Conservation (phyloP, 1,140 invertebrate genomes). For the Dreissena rostriformis region DNA sequence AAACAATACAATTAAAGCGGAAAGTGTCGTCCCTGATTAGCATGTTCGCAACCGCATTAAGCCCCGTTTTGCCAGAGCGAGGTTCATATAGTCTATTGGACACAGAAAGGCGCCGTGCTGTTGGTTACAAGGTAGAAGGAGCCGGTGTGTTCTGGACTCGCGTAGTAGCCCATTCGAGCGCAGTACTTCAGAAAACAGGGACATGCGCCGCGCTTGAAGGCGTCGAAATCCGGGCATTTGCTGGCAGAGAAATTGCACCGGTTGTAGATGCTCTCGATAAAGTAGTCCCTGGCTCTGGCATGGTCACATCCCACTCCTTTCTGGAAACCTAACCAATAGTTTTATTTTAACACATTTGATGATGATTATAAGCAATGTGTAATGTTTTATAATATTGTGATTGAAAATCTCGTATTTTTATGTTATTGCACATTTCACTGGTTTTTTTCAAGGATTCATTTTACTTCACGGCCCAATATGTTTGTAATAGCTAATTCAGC, state of each 20-base stretch:
- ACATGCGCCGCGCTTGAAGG: conserved; percentile 15
- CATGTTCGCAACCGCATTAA: too few species aligned
- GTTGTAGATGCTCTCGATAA: conserved; percentile 30
- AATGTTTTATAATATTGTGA: neutral
- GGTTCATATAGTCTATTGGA: too few species aligned
- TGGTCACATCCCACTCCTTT: conserved; percentile 28
- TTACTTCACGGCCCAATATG: neutral
- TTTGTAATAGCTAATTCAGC: neutral
- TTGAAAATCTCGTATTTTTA: neutral
- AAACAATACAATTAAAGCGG: too few species aligned
- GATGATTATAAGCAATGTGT: neutral
- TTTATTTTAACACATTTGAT: neutral
- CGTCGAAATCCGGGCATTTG: conserved; percentile 10
- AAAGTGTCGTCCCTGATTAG: too few species aligned
- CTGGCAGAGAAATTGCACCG: conserved; percentile 8
- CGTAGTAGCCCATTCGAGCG: conserved; percentile 22
- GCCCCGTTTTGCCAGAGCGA: too few species aligned
- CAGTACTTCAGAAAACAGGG: conserved; percentile 14
- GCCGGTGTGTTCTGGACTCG: conserved; percentile 2
- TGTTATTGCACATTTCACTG: neutral
- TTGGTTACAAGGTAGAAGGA: conserved; percentile 23
- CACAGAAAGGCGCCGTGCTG: conserved; percentile 13
- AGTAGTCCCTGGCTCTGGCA: conserved; percentile 22
- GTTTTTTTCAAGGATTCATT: neutral
- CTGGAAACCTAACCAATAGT: conserved; percentile 8